These are phyloP conservation scores for Seriola rivoliana DNA, from an alignment of 2,113 vertebrate genomes.

Conservation along the genomic window DNA sequence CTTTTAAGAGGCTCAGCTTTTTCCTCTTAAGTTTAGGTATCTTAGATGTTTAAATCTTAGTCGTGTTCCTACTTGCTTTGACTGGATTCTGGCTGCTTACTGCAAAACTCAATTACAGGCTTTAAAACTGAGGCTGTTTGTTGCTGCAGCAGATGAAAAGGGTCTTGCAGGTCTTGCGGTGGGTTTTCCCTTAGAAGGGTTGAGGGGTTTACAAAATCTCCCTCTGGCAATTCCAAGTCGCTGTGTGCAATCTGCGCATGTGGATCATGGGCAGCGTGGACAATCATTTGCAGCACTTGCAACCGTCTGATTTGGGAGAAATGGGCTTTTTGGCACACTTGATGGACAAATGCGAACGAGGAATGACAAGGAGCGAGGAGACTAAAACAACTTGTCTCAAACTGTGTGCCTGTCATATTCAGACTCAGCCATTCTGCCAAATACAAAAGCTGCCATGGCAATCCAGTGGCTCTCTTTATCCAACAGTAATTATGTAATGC, in stretches of 20 bases:
- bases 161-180: conserved; percentile 3
- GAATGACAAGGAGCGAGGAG: neutral
- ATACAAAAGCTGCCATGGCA: conserved; percentile 12
- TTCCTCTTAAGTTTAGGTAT: conserved; percentile 25
- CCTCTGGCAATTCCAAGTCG: conserved; percentile 34
- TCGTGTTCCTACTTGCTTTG: conserved; percentile 38
- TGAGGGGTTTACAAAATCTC: conserved; percentile 27
- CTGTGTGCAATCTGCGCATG: conserved; percentile 36
- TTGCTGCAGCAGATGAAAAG: conserved; percentile 47
- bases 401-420: conserved; percentile 7
- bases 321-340: neutral
- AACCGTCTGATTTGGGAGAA: neutral
- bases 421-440: conserved; percentile 20
- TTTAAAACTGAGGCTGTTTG: conserved; percentile 47
- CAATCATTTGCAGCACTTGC: conserved; percentile 42
- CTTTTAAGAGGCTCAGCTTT: conserved; percentile 34
- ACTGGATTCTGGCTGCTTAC: conserved; percentile 31
- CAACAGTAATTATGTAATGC: neutral
- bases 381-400: conserved; percentile 3
- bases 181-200: conserved; percentile 42
- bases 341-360: conserved; percentile 20
- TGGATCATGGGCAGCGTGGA: neutral
- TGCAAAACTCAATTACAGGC: conserved; percentile 66
- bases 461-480: neutral
- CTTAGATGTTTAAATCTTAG: conserved; percentile 41